Base-by-base conservation (phyloP, 2,797 vertebrate genomes). In the Cheirogaleus major region DNA sequence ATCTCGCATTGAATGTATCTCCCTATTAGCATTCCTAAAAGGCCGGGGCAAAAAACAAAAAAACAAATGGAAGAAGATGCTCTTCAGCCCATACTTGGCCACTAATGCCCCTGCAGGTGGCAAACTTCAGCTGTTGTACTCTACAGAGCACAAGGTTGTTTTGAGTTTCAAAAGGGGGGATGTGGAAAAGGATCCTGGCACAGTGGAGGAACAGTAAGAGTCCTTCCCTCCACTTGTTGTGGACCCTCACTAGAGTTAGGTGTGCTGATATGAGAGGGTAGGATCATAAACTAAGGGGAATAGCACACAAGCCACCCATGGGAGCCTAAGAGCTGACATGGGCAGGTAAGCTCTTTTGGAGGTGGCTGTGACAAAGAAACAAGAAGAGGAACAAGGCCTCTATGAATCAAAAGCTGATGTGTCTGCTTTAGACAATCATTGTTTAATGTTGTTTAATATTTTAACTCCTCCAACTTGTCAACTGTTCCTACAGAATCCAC, bases 401-500 rank as follows among this genome's bases (percentile, higher is more conserved):
- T 76, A 5, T 18, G 63, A 90, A 57, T 52, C 43, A 55, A 89
- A 72, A 67, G 32, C 32, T 76, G 15, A 80, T n/a, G 84, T 32
- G 5, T 23, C 70, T 67, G 79, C 55, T 13, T 91, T 41, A 38
- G 55, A 82, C 79, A 94, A 59, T 52, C 41, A 80, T 25, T 82
- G 52, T 87, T 93, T 65, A 79, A 87, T 38, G 52, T 85, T 55
- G 55, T 30, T 55, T 43, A 67, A 55, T 65, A 76, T 55, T 80
- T 93, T 75, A 88, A 82, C 32, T 97, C 59, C 22, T 93, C 89
- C 69, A 22, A n/a, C 57, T 89, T 67, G 65, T 80, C 55, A 61
- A 17, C 57, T 25, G 48, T 86, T 73, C 30, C 48, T 75, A 69
- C 38, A 72, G 61, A 89, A 75, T 25, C 52, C 0, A 18, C 38